A percentile compares a stretch with the other conserved stretches of the same genome.
phyloP scores from a whole-genome alignment of 2,797 vertebrate species.

The Cryptoblepharus egeriae region DNA sequence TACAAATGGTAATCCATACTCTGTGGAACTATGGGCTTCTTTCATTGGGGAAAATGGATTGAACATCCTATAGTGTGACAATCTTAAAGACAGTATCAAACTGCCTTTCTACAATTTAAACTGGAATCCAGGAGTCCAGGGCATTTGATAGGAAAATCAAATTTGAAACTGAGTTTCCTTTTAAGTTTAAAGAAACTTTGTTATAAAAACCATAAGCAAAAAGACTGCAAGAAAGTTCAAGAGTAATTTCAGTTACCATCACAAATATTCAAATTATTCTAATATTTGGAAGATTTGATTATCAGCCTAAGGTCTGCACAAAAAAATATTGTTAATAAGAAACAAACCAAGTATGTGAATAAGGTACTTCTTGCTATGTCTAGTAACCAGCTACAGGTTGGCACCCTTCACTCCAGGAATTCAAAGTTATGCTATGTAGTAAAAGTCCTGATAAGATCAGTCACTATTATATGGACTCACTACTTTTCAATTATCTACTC shows the following conservation, averaged over 20 bases:
- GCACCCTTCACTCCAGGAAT: constrained; percentile 80
- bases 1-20: constrained; percentile 86
- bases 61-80: constrained; percentile 80
- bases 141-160: constrained; percentile 80
- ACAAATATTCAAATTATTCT: constrained; percentile 78
- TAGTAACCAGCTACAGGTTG: constrained; percentile 84
- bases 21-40: constrained; percentile 84
- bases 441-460: constrained; percentile 54
- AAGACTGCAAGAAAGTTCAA: constrained; percentile 78
- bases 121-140: constrained; percentile 79
- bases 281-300: constrained; percentile 77
- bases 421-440: constrained; percentile 49
- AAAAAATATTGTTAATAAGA: constrained; percentile 80
- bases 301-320: constrained; percentile 79
- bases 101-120: constrained; percentile 80
- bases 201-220: constrained; percentile 79
- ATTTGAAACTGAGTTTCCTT: constrained; percentile 77
- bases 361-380: constrained; percentile 84
- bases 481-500: constrained; percentile 29
- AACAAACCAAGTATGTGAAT: constrained; percentile 81
- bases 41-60: constrained; percentile 82
- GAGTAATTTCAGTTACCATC: constrained; percentile 78
- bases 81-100: constrained; percentile 79
- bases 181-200: constrained; percentile 80
- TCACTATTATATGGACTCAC: not conserved